These are phyloP conservation scores for Paramuricea clavata DNA, from an alignment of 92 coral and sea anemone genomes.

Conservation along the genomic window DNA sequence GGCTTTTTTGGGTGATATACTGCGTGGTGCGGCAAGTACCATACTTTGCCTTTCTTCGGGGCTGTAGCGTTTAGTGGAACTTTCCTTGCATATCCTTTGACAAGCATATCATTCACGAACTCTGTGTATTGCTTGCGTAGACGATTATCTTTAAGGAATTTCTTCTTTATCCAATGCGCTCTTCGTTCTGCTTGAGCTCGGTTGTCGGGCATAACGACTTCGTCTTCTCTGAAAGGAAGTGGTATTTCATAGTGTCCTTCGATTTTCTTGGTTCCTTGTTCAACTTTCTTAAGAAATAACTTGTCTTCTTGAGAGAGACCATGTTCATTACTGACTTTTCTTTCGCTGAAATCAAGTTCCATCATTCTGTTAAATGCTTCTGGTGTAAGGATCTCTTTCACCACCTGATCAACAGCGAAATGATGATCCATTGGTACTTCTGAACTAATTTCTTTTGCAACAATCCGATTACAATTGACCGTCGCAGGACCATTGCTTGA, in stretches of 20 bases:
- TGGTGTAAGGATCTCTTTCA: conserved; percentile 62
- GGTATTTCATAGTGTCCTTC: conserved; percentile 62
- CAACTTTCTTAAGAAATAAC: conserved; percentile 41
- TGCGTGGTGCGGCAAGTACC: conserved; percentile 51
- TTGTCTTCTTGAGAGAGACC: too few species aligned
- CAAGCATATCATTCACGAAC: conserved; percentile 25
- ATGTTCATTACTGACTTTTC: conserved; percentile 16
- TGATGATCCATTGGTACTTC: conserved; percentile 45
- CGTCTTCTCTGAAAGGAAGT: conserved; percentile 54
- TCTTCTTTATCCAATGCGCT: conserved; percentile 43
- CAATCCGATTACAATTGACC: conserved; percentile 54
- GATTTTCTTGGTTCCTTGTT: conserved; percentile 7
- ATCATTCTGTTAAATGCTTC: conserved; percentile 52
- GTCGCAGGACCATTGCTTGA: conserved; percentile 1
- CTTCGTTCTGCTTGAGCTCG: conserved; percentile 57
- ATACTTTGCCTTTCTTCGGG: conserved; percentile 38
- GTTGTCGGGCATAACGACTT: conserved; percentile 47
- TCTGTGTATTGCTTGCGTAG: conserved; percentile 20
- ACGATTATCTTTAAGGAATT: conserved; percentile 14
- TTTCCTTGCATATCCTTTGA: conserved; percentile 23
- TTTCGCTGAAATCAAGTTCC: conserved; percentile 62
- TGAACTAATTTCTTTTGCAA: conserved; percentile 42
- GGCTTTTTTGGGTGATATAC: conserved; percentile 45
- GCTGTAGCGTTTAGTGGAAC: conserved; percentile 14
- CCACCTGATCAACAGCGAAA: conserved; percentile 60